Evolutionary conservation across 2,113 vertebrate species (phyloP), one percentile per base, ranked within the genome.

Genomic region (Rhabdomys dilectus): DNA sequence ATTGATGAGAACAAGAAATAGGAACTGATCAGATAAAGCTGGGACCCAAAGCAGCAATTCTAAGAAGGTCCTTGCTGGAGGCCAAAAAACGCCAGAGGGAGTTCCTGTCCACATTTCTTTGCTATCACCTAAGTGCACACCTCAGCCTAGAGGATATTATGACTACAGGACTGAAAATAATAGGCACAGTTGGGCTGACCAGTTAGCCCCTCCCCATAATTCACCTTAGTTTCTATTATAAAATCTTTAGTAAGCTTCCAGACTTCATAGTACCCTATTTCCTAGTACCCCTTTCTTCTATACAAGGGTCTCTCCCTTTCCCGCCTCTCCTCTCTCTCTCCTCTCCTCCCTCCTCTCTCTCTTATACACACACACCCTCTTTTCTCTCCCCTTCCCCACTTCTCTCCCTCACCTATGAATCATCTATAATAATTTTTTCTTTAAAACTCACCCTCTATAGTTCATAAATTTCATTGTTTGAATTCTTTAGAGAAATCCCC

Each of bases 241-340:
- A 56, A 56, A n/a, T 9, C 51, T 81, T n/a, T 81, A 56, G 22
- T 56, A 81, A n/a, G 78, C 0, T 13, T 5, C 19, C 78, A 81
- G 78, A 12, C 78, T 56, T 56, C 9, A 7, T 56, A 12, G 19
- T 56, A 22, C 17, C 17, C 31, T 80, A 8, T 19, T 53, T 53
- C 19, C 78, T 58, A 56, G 34, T 11, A 81, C 34, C 4, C 7
- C 19, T 39, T 73, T 73, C 72, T 56, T 81, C 51, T 81, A n/a
- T 56, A 81, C 8, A 56, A 9, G 51, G n/a, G 78, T 0, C 5
- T 56, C 68, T 17, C 10, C 4, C n/a, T 16, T 12, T 34, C 45
- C 3, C 15, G 8, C 24, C 9, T 29, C 12, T 5, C 73, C 4
- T 4, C 24, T 16, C 2, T 1, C 1, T 9, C 24, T 29, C 1